phyloP scores from a whole-genome alignment of 2,113 vertebrate species.

The Globicephala melas region DNA sequence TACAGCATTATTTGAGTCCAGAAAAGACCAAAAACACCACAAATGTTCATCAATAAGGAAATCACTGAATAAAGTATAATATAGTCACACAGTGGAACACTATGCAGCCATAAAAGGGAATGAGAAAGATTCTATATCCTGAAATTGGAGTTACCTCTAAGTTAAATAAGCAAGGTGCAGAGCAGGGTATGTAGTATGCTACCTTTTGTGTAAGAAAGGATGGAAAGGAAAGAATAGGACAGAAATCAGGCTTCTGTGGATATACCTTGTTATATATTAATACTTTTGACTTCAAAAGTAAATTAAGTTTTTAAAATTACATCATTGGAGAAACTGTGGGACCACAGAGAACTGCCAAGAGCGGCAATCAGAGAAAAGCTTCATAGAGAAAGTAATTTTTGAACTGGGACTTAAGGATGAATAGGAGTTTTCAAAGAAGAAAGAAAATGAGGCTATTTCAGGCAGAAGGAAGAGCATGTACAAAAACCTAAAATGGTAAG shows the following conservation, averaged over 20 bases:
- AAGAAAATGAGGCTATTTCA: not conserved
- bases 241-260: not conserved
- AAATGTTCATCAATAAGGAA: not conserved
- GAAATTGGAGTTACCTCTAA: not conserved
- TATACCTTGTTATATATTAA: not conserved
- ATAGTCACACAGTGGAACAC: not conserved
- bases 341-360: not conserved
- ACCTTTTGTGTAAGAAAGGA: not conserved
- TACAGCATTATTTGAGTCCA: not conserved
- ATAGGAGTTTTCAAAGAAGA: not conserved
- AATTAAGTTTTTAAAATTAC: not conserved
- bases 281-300: not conserved
- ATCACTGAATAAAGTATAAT: not conserved
- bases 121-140: not conserved
- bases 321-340: not conserved
- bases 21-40: not conserved
- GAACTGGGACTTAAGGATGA: not conserved
- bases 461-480: not conserved
- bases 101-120: not conserved
- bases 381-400: not conserved
- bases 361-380: not conserved
- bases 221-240: not conserved
- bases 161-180: not conserved
- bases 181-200: not conserved
- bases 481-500: not conserved